These are phyloP conservation scores for Galagoides demidoff DNA, from an alignment of 2,797 vertebrate species.

Conservation along the genomic window DNA sequence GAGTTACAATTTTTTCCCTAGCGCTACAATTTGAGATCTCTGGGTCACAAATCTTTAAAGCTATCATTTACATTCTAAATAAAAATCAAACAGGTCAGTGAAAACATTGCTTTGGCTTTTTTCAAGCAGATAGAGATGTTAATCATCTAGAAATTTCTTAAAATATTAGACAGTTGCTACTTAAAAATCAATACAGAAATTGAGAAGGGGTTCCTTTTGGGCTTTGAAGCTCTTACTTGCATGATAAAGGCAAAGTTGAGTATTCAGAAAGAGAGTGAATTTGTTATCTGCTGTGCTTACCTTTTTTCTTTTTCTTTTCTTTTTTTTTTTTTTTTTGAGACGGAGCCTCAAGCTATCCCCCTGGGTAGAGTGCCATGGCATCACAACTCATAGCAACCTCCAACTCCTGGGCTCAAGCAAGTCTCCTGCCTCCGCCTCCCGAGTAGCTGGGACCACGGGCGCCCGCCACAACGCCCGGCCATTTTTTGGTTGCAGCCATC, in stretches of 20 bases:
- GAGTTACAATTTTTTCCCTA: conserved; percentile 60
- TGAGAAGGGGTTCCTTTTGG: not conserved
- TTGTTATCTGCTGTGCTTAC: not conserved
- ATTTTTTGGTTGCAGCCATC: too few species aligned
- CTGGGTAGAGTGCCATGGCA: too few species aligned
- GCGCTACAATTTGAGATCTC: not conserved
- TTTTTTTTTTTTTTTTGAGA: too few species aligned
- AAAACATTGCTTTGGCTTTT: conserved; percentile 55
- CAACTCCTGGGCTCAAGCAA: too few species aligned
- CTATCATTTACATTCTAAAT: conserved; percentile 60
- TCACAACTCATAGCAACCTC: too few species aligned
- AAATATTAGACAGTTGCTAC: conserved; percentile 26
- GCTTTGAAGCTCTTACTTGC: conserved; percentile 1
- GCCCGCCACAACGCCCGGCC: too few species aligned
- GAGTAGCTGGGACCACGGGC: too few species aligned
- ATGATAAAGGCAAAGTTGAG: conserved; percentile 10
- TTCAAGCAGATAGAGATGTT: conserved; percentile 48
- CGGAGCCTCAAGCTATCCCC: too few species aligned
- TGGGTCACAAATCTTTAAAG: conserved; percentile 64
- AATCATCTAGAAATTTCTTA: conserved; percentile 61
- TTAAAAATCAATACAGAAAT: conserved; percentile 50
- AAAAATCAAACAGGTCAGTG: conserved; percentile 53
- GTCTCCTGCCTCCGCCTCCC: too few species aligned
- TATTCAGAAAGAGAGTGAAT: not conserved
- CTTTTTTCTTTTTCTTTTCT: too few species aligned